These are phyloP conservation scores for Carassius auratus DNA, from an alignment of 2,113 vertebrate species.

Conservation along the genomic window DNA sequence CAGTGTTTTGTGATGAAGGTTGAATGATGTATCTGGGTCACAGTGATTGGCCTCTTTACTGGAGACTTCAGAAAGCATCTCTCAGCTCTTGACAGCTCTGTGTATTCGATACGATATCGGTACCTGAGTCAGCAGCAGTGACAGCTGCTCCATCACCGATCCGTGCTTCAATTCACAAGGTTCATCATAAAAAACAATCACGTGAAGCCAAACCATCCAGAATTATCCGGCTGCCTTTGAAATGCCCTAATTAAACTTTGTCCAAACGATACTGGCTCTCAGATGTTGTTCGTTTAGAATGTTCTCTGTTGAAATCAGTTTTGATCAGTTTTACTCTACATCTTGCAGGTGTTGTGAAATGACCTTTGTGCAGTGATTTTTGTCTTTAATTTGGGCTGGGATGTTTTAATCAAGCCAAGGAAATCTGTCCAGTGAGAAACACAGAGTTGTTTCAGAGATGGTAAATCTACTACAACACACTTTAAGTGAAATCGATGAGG, in stretches of 20 bases:
- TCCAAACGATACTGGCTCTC: background rate
- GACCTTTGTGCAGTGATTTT: too few species aligned
- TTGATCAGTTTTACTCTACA: background rate
- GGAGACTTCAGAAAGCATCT: conserved; percentile 50
- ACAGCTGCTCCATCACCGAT: background rate
- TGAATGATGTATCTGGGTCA: conserved; percentile 57
- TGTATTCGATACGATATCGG: background rate
- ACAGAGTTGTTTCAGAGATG: too few species aligned
- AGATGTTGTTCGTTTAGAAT: background rate
- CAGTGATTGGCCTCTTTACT: conserved; percentile 56
- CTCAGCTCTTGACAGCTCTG: conserved; percentile 34
- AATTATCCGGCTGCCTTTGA: background rate
- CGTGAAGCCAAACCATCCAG: background rate
- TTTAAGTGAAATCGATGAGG: too few species aligned
- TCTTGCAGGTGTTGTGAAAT: background rate
- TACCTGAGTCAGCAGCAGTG: conserved; percentile 33
- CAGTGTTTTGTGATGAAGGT: conserved; percentile 50
- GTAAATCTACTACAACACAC: too few species aligned
- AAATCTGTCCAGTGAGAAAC: background rate
- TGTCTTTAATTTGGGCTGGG: too few species aligned
- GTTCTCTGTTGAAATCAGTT: background rate
- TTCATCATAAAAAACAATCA: background rate
- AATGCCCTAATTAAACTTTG: conserved; percentile 4
- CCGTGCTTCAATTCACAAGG: background rate
- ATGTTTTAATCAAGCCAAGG: too few species aligned